Conservation (phyloP, 2,888 invertebrate genomes). For the Pristionchus arcanus region DNA sequence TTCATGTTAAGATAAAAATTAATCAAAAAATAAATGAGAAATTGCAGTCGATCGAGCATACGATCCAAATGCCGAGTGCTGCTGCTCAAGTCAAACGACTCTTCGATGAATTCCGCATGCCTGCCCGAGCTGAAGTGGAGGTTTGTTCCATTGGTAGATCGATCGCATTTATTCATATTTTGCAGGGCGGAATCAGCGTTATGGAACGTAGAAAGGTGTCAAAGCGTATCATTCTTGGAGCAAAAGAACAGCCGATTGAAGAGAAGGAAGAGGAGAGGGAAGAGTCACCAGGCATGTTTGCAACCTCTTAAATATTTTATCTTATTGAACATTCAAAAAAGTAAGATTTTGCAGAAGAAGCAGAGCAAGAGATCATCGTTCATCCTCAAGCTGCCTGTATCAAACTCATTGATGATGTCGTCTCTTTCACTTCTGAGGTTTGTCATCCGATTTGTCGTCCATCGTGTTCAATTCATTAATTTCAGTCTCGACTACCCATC, state of each 20-base stretch:
- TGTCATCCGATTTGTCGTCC: background rate
- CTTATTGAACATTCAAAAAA: background rate
- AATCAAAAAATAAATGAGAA: background rate
- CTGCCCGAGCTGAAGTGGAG: constrained; percentile 56
- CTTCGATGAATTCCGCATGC: constrained; percentile 60
- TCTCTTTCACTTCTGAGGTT: constrained; percentile 41
- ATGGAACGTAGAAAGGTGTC: constrained; percentile 3
- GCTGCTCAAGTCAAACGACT: constrained; percentile 58
- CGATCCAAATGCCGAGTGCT: constrained; percentile 55
- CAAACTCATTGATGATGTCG: constrained; percentile 58
- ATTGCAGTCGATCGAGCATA: constrained; percentile 52
- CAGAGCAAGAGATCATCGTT: constrained; percentile 62
- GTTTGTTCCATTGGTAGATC: background rate
- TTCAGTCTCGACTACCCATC: constrained; percentile 60
- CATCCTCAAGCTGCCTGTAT: constrained; percentile 63
- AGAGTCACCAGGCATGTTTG: constrained; percentile 29
- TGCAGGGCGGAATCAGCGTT: constrained; percentile 6
- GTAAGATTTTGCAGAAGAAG: constrained; percentile 41
- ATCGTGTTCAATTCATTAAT: background rate
- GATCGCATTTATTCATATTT: background rate
- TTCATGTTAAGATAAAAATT: background rate
- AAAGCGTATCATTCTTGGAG: constrained; percentile 29
- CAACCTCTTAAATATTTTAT: background rate
- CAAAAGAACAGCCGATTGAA: background rate
- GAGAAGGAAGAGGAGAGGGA: constrained; percentile 32